A percentile compares a stretch with the other conserved stretches of the same genome.
phyloP scores from a whole-genome alignment of 2,888 invertebrate genomes.

The Drosophila helvetica region DNA sequence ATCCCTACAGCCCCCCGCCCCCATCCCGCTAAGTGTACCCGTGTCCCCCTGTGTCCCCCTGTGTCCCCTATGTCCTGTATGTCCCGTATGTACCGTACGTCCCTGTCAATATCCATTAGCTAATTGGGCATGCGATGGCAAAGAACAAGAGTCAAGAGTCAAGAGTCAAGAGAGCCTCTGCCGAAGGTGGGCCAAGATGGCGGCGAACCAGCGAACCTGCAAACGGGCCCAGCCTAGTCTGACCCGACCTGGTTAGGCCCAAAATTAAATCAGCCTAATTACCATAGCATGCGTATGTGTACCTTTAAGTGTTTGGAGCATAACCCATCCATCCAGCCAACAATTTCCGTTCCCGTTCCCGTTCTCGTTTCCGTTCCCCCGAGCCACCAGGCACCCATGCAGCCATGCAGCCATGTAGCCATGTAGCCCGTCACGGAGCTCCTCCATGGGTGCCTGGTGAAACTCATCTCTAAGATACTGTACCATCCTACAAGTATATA shows the following conservation, averaged over 20 bases:
- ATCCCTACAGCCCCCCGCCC: not conserved
- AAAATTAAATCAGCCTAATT: conserved; percentile 12
- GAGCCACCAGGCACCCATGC: not conserved
- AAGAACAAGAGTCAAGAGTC: not conserved
- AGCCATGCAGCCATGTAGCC: not conserved
- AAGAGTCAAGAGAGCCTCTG: not conserved
- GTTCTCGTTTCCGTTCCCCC: too few species aligned
- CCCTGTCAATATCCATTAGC: conserved; percentile 69
- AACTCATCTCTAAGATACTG: not conserved
- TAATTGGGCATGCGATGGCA: conserved; percentile 56
- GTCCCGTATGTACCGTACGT: conserved; percentile 5
- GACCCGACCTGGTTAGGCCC: not conserved
- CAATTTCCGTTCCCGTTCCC: not conserved
- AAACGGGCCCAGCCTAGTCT: not conserved
- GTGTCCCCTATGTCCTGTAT: not conserved
- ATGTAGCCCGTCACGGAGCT: not conserved
- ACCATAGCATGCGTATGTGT: conserved; percentile 10
- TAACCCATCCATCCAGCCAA: not conserved
- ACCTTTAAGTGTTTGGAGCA: not conserved
- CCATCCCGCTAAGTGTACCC: not conserved
- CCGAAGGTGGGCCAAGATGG: not conserved
- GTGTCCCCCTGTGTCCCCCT: conserved; percentile 7
- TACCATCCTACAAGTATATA: not conserved
- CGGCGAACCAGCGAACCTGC: too few species aligned
- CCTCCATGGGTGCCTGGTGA: not conserved